A percentile compares a stretch with the other conserved stretches of the same genome.
Evolutionary conservation across 2,797 vertebrate genomes (phyloP).

Genomic region (Coranthus polyacanthus): DNA sequence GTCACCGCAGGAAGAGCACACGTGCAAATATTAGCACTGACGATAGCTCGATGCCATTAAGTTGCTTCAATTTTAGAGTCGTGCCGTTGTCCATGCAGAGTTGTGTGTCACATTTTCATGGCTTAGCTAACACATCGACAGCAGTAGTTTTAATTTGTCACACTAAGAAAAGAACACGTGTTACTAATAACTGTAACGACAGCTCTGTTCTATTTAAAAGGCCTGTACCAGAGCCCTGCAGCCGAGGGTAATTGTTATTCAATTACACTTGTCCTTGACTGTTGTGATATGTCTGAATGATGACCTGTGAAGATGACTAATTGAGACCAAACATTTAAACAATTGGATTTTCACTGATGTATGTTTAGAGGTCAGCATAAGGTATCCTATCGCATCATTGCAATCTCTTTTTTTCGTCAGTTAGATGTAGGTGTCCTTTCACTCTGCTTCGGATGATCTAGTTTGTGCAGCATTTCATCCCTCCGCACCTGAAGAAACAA

Average conservation of each 20-base stretch:
- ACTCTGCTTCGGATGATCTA: too few relatives aligned
- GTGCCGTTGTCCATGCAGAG: too few relatives aligned
- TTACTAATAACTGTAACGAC: not conserved
- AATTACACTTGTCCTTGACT: not conserved
- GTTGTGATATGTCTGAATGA: not conserved
- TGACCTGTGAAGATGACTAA: not conserved
- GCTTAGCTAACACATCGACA: not conserved
- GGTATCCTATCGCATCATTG: not conserved
- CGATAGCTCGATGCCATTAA: not conserved
- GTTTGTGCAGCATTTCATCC: too few relatives aligned
- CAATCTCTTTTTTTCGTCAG: not conserved
- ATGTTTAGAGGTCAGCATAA: not conserved
- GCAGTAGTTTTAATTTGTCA: not conserved
- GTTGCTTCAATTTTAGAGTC: not conserved
- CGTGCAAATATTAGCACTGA: not conserved
- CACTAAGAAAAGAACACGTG: not conserved
- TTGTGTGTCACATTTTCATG: not conserved
- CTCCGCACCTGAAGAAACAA: too few relatives aligned
- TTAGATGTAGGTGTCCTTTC: not conserved
- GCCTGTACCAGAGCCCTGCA: not conserved
- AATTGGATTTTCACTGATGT: not conserved
- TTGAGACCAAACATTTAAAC: not conserved
- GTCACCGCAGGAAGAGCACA: not conserved
- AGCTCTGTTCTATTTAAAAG: not conserved
- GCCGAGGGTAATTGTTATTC: not conserved